Evolutionary conservation across 1,140 invertebrate species (phyloP), one percentile per base, ranked within the genome.

Genomic region (Potamilus streckersoni): DNA sequence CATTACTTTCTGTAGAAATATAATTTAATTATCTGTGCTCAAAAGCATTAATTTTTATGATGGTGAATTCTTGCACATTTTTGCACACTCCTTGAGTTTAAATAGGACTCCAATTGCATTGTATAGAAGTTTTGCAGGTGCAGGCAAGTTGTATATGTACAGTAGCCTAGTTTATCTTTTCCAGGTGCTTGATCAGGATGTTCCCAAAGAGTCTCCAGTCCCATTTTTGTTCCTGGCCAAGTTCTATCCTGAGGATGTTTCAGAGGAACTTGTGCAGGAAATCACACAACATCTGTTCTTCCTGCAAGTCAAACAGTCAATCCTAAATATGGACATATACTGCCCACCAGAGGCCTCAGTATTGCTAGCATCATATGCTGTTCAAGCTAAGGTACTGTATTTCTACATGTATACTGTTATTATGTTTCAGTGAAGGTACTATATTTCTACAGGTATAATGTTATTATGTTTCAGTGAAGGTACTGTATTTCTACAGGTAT

Each of bases 161-260:
- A 49, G 38, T 6, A 49, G 4, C 38, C 38, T 49, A 49, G 6
- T 49, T 8, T 49, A 8, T 71, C 73, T 63, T 59, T 69, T 69
- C 14, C 71, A 87, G 85, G 85, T 87, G 2, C 68, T 87, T 66
- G 84, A 86, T 65, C 86, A 89, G 76, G 83, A 85, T 78, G 97
- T 92, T 14, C 79, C 84, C 55, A 98, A 98, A 89, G 97, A 99
- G 89, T 96, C 95, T 86, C 97, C 97, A n/a, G 92, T 99, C 67
- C 96, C 97, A 87, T 99, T 99, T 91, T 96, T 97, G 88, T 99
- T 99, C 92, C 95, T 98, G 80, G 97, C 97, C 88, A 99, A 99
- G 93, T 99, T 99, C 91, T 99, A 98, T 91, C 98, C 98, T 0
- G 98, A 99, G 91, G 98, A 99, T 92, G 97, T 99, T n/a, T 95